A percentile compares a stretch with the other conserved stretches of the same genome.
Evolutionary conservation across 2,888 invertebrate species (phyloP).

Genomic region (Brachyptera putata): DNA sequence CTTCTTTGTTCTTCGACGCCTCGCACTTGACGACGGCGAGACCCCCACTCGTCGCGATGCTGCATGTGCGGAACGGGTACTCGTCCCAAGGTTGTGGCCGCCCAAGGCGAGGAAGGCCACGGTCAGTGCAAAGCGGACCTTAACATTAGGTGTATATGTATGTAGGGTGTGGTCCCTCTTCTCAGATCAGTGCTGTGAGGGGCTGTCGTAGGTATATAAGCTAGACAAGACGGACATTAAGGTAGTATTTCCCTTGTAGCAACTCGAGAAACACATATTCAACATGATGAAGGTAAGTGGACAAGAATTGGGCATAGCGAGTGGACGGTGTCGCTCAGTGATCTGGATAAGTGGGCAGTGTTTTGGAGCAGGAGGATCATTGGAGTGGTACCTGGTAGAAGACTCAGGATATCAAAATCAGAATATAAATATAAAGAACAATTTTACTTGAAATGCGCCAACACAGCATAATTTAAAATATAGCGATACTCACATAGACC

Average conservation of each 20-base stretch:
- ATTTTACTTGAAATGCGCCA: too few species aligned
- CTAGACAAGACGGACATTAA: neutral
- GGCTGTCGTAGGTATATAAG: constrained; percentile 19
- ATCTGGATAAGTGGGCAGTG: too few species aligned
- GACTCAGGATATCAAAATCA: too few species aligned
- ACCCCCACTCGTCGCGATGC: neutral
- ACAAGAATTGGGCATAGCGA: neutral
- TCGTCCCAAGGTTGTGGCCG: too few species aligned
- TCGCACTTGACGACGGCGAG: too few species aligned
- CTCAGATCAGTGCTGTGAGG: neutral
- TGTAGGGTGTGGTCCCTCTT: constrained; percentile 21
- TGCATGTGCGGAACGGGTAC: too few species aligned
- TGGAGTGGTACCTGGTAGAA: too few species aligned
- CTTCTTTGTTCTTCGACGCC: too few species aligned
- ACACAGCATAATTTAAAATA: too few species aligned
- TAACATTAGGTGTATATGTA: neutral
- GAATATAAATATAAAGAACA: too few species aligned
- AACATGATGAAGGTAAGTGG: constrained; percentile 25
- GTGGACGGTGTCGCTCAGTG: neutral
- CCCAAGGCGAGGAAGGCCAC: constrained; percentile 19
- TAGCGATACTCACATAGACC: too few species aligned
- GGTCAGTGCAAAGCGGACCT: constrained; percentile 23
- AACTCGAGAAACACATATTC: constrained; percentile 17
- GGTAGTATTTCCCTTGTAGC: constrained; percentile 25
- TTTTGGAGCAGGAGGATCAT: too few species aligned